Base-by-base conservation (phyloP, 2,888 invertebrate species). In the Antitype chi region DNA sequence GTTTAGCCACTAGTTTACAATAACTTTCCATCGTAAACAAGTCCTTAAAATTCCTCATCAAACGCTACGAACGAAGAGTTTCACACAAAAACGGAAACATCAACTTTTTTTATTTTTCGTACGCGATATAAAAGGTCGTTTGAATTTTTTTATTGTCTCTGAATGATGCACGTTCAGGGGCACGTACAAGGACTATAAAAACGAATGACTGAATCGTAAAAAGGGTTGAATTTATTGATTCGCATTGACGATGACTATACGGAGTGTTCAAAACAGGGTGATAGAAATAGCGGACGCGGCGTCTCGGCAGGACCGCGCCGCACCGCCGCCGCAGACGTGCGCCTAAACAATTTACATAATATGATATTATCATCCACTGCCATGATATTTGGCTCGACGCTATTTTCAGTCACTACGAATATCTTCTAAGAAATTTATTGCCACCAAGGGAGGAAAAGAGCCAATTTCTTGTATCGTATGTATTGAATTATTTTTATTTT, bases 161-260 rank as follows among this genome's bases (percentile, higher is more conserved):
- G 93, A 94, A 95, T 95, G 95, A 95, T 95, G 94, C 95, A 94
- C 94, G 92, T 92, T 92, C 91, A 90, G 92, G 90, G 91, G 91
- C 94, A 94, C 94, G 94, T 95, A 95, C 92, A 92, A 89, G 88
- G 81, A 89, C 92, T 94, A 96, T 96, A 96, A 96, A 96, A 95
- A 82, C 90, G 93, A 95, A 96, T 94, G 95, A 93, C 93, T 92
- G 93, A 94, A 94, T 95, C 94, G 92, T 96, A 96, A 95, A 96
- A 95, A 93, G 95, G 95, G 95, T 95, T 95, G 94, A 95, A 95
- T 96, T 95, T 95, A 96, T 96, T 95, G 95, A 95, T 95, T 95
- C 94, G 88, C 93, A 95, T 94, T 94, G 94, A 93, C 94, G 92
- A 94, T 93, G 93, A 93, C 93, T 91, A 38, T 90, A 77, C 63